phyloP scores from a whole-genome alignment of 2,797 vertebrate genomes.

The Rhabdomys pumilio region DNA sequence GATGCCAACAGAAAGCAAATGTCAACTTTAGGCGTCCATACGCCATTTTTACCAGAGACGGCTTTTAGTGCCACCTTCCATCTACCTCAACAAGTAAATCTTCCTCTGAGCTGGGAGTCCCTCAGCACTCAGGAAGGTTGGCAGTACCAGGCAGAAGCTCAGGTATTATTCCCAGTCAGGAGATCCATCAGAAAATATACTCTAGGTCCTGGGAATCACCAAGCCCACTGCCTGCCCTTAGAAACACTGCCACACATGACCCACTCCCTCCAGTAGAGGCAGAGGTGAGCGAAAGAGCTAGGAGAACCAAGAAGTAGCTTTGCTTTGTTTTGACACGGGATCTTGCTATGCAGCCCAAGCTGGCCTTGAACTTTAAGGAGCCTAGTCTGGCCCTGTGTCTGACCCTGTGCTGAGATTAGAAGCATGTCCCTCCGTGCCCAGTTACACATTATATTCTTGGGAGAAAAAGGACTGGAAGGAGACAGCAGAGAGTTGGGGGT shows the following conservation, averaged over 20 bases:
- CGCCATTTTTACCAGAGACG: background rate
- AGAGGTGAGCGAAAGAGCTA: background rate
- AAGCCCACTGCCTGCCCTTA: background rate
- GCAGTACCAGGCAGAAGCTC: background rate
- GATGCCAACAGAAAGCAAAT: background rate
- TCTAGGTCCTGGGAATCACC: background rate
- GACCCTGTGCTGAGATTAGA: background rate
- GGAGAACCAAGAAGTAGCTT: background rate
- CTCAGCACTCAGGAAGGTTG: background rate
- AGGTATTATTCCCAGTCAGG: background rate
- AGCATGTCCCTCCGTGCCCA: background rate
- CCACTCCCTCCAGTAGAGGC: background rate
- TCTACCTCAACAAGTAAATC: background rate
- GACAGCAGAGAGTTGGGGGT: background rate
- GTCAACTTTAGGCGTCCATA: background rate
- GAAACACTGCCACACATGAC: background rate
- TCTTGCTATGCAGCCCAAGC: background rate
- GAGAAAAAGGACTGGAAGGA: background rate
- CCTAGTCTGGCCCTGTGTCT: background rate
- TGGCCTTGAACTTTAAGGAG: background rate
- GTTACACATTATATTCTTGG: too few species aligned
- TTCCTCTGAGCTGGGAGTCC: background rate
- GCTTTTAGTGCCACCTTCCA: background rate
- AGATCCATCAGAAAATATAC: background rate
- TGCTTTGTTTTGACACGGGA: background rate